Percentiles rank a stretch among this genome's conserved stretches.
These are phyloP conservation scores for Dilophus febrilis DNA, from an alignment of 2,888 invertebrate species.

Conservation along the genomic window DNA sequence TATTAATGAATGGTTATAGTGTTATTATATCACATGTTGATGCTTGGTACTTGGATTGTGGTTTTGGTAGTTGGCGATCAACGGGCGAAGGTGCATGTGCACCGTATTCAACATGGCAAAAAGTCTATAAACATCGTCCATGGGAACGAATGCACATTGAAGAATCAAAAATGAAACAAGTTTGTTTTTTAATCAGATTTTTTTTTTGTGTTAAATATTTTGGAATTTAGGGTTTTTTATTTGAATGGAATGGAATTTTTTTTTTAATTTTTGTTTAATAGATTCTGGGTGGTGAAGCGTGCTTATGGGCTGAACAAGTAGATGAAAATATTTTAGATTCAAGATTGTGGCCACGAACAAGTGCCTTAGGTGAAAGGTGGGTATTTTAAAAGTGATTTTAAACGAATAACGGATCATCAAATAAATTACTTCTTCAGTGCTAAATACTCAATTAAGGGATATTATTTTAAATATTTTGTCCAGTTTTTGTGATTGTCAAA, in stretches of 20 bases:
- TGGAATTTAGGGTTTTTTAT: too few relatives aligned
- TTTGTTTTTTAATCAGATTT: conserved; percentile 8
- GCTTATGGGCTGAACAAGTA: conserved; percentile 73
- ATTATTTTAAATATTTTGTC: too few relatives aligned
- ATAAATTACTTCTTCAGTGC: too few relatives aligned
- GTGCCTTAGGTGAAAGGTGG: conserved; percentile 63
- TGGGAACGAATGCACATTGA: conserved; percentile 39
- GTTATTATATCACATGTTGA: conserved; percentile 72
- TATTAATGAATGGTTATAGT: conserved; percentile 59
- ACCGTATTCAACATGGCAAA: conserved; percentile 77
- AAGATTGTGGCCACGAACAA: conserved; percentile 66
- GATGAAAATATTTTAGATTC: conserved; percentile 56
- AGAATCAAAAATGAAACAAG: conserved; percentile 24
- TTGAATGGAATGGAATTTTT: neutral
- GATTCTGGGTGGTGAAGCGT: conserved; percentile 56
- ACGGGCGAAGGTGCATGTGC: conserved; percentile 73
- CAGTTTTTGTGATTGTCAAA: too few relatives aligned
- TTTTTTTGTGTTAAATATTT: neutral
- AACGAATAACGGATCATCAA: too few relatives aligned
- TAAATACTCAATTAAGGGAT: too few relatives aligned
- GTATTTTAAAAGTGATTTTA: too few relatives aligned
- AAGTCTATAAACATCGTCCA: conserved; percentile 67
- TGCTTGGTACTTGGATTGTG: conserved; percentile 78
- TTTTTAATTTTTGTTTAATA: conserved; percentile 7
- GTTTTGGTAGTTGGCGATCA: conserved; percentile 72